Percentiles rank a stretch among this genome's conserved stretches.
Conservation (phyloP, 2,888 invertebrate genomes). For the Drosophila neotestacea region DNA sequence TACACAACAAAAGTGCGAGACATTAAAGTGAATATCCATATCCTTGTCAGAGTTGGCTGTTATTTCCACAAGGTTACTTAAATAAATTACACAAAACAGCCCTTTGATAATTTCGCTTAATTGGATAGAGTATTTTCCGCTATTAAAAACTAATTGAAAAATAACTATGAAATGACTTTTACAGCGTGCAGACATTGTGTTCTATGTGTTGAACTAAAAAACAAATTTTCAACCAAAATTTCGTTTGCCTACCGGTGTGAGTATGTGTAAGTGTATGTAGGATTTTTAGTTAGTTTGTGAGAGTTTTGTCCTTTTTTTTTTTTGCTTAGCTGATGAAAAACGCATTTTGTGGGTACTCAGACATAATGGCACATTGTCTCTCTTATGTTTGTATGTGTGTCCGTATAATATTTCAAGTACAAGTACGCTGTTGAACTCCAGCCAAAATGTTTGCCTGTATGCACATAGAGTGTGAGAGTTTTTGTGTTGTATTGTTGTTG, state of each 20-base stretch:
- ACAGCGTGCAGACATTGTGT: neutral
- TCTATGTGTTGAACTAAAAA: slow-evolving; percentile 34
- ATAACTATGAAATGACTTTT: neutral
- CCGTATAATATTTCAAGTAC: slow-evolving; percentile 66
- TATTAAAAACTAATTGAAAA: neutral
- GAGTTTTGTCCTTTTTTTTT: slow-evolving; percentile 16
- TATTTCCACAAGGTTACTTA: neutral
- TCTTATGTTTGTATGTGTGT: slow-evolving; percentile 6
- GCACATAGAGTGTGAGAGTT: slow-evolving; percentile 14
- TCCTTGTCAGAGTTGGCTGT: neutral
- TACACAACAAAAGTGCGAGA: neutral
- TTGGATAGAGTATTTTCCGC: too few relatives aligned
- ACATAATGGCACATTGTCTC: slow-evolving; percentile 51
- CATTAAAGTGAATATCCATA: neutral
- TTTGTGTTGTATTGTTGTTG: slow-evolving; percentile 73
- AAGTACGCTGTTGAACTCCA: slow-evolving; percentile 56
- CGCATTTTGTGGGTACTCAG: slow-evolving; percentile 72
- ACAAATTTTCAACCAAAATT: slow-evolving; percentile 60
- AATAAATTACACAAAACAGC: too few relatives aligned
- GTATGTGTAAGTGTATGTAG: slow-evolving; percentile 24
- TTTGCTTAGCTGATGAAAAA: slow-evolving; percentile 69
- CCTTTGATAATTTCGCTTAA: too few relatives aligned
- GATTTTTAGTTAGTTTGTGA: slow-evolving; percentile 19
- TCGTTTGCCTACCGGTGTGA: slow-evolving; percentile 9
- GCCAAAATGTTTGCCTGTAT: slow-evolving; percentile 24